Conservation (phyloP, 2,113 vertebrate genomes). For the Felis catus region F.catus_Fca126_mat1.0 CM031412.1:214188001-214188500, state of each 20-base stretch:
- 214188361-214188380: neutral
- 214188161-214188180: neutral
- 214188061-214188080: neutral
- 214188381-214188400: neutral
- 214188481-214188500: neutral
- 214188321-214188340: neutral
- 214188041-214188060: slow-evolving; percentile 18
- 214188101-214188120: neutral
- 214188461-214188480: neutral
- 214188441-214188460: neutral
- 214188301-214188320: neutral
- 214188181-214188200: neutral
- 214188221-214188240: neutral
- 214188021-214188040: neutral
- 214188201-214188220: neutral
- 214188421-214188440: neutral
- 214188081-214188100: neutral
- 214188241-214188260: neutral
- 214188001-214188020: neutral
- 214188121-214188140: neutral
- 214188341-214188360: neutral
- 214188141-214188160: neutral
- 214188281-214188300: neutral
- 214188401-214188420: neutral
- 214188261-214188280: neutral